Conservation (phyloP, 2,113 vertebrate species). For the Myxocyprinus asiaticus region DNA sequence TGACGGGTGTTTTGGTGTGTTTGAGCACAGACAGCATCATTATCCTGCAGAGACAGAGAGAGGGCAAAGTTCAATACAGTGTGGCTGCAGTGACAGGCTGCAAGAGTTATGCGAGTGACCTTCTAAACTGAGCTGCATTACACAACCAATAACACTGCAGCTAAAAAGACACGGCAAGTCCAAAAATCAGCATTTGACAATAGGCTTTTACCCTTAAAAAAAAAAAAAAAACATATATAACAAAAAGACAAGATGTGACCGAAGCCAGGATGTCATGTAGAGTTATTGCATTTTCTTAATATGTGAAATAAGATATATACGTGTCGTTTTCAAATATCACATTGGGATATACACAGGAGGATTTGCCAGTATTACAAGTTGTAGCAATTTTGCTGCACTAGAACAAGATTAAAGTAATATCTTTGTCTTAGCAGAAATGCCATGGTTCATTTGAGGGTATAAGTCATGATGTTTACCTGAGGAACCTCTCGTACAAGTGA, state of each 20-base stretch:
- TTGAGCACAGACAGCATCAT: constrained; percentile 99
- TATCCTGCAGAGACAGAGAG: constrained; percentile 78
- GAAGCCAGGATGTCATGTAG: background rate
- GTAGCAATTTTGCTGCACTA: background rate
- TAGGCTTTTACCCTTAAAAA: background rate
- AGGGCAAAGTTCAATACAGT: constrained; percentile 10
- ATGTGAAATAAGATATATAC: background rate
- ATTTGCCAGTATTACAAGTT: background rate
- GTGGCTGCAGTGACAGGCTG: background rate
- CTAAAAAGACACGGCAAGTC: constrained; percentile 35
- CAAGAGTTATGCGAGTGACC: constrained; percentile 49
- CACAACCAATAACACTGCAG: constrained; percentile 29
- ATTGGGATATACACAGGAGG: constrained; percentile 28
- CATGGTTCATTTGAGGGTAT: background rate
- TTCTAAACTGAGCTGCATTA: constrained; percentile 39
- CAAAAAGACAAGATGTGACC: background rate
- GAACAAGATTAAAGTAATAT: constrained; percentile 17
- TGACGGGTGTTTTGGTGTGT: constrained; percentile 93
- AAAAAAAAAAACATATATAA: constrained; percentile 11
- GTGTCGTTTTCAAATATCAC: constrained; percentile 34
- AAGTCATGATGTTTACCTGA: constrained; percentile 79
- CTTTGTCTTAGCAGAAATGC: constrained; percentile 13
- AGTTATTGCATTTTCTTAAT: constrained; percentile 16
- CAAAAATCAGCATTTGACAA: constrained; percentile 43
- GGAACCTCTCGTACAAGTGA: constrained; percentile 95